Base-by-base conservation (phyloP, 2,888 invertebrate genomes). In the Melanargia galathea region DNA sequence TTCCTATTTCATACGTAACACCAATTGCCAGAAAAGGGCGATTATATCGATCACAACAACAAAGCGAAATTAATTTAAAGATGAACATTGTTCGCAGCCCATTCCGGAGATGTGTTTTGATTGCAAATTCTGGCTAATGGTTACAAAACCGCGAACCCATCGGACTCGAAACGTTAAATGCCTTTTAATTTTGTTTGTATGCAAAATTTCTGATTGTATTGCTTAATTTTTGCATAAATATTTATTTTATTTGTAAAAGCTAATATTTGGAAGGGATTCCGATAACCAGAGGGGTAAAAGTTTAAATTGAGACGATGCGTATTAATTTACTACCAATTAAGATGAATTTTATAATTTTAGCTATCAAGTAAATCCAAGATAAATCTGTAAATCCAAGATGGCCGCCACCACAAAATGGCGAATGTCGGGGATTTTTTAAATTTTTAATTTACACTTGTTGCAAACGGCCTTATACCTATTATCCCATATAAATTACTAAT, bases 11-110 rank as follows among this genome's bases (percentile, higher is more conserved):
- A n/a, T 48, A 48, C 24, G n/a, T 20, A 10, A 26, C n/a, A 10
- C 13, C 24, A 43, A 43, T 16, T 18, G 16, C 18, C 18, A 7
- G 8, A 8, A 48, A 48, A 48, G 24, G 11, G 7, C 13, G 48
- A 22, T n/a, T 18, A 8, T 18, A 8, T 16, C 26, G 48, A 24
- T 48, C 16, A 57, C 40, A 49, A 57, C 30, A 43, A 18, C 56
- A 49, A 62, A 62, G 56, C 20, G 22, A 57, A 56, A 57, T 62
- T 62, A 57, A 51, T 51, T 57, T 62, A n/a, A 49, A 49, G 56
- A 51, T 45, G 62, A 51, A 57, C 40, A 59, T 49, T 49, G 38
- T 59, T 59, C 49, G 38, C 33, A 58, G 55, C 33, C 56, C 38
- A 46, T 43, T 18, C 18, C 16, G 8, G 18, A 30, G 38, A 58